Percentiles rank a stretch among this genome's conserved stretches.
These are phyloP conservation scores for Priocnemis perturbator DNA, from an alignment of 2,888 invertebrate species.

Conservation along the genomic window DNA sequence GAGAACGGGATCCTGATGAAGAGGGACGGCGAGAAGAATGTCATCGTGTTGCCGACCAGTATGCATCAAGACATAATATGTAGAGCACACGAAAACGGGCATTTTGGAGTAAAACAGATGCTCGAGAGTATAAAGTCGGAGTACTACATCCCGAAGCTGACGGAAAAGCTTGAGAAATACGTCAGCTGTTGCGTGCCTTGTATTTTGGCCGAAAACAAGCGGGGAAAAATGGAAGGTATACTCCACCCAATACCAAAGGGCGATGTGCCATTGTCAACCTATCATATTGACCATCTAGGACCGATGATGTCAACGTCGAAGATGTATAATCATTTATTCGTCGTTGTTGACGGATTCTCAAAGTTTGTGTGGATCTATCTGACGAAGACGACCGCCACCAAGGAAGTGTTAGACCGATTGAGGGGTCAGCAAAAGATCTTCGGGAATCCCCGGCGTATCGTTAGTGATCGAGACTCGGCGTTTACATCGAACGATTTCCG, in stretches of 20 bases:
- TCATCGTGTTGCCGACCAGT: background rate
- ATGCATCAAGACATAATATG: background rate
- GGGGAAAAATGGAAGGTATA: too few relatives aligned
- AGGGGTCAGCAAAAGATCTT: background rate
- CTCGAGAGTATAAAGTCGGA: background rate
- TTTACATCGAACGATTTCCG: background rate
- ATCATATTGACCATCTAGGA: background rate
- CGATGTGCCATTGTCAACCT: background rate
- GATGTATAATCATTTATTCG: background rate
- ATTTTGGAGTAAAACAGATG: background rate
- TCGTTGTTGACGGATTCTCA: background rate
- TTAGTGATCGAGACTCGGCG: background rate
- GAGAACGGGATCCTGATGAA: background rate
- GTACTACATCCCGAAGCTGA: background rate
- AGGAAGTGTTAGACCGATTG: background rate
- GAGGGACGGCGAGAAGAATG: background rate
- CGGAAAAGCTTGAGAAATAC: background rate
- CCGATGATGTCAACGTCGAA: background rate
- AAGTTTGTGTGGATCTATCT: conserved; percentile 3
- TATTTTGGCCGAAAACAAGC: background rate
- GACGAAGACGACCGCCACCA: background rate
- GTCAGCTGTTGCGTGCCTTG: background rate
- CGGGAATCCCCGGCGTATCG: background rate
- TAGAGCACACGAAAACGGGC: background rate
- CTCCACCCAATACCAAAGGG: background rate